Evolutionary conservation across 2,797 vertebrate genomes (phyloP).

Genomic region (Linurgus olivaceus): DNA sequence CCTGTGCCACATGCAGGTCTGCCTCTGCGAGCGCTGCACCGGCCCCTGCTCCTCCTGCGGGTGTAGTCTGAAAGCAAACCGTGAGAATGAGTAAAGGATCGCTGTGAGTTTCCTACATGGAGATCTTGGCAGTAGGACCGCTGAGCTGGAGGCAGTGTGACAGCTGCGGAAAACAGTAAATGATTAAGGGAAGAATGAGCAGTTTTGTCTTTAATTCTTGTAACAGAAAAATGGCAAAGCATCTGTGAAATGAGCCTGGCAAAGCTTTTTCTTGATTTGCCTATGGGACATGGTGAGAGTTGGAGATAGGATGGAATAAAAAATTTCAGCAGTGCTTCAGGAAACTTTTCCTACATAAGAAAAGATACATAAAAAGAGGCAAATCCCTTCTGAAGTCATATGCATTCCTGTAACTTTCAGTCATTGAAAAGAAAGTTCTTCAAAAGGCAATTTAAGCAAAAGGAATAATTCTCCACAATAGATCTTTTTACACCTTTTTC

Average conservation of each 20-base stretch:
- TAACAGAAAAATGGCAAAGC: background rate
- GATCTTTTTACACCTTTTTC: background rate
- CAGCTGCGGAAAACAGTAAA: background rate
- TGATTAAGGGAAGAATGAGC: background rate
- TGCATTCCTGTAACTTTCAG: background rate
- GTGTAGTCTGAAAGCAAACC: background rate
- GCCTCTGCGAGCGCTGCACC: background rate
- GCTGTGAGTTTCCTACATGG: accelerated
- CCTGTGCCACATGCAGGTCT: accelerated
- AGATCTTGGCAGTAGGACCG: background rate
- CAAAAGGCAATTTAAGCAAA: background rate
- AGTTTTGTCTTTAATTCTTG: background rate
- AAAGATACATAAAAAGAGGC: background rate
- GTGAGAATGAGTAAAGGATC: accelerated
- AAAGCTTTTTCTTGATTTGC: background rate
- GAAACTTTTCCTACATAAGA: background rate
- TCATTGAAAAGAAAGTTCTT: background rate
- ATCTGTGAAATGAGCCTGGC: background rate
- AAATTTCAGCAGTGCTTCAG: background rate
- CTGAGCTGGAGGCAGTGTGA: background rate
- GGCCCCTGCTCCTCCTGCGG: background rate
- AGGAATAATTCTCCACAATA: background rate
- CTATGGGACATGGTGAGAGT: background rate
- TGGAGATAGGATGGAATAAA: background rate
- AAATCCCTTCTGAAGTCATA: background rate